Percentiles rank a stretch among this genome's conserved stretches.
Evolutionary conservation across 1,140 invertebrate genomes (phyloP).

Genomic region (Solen grandis): DNA sequence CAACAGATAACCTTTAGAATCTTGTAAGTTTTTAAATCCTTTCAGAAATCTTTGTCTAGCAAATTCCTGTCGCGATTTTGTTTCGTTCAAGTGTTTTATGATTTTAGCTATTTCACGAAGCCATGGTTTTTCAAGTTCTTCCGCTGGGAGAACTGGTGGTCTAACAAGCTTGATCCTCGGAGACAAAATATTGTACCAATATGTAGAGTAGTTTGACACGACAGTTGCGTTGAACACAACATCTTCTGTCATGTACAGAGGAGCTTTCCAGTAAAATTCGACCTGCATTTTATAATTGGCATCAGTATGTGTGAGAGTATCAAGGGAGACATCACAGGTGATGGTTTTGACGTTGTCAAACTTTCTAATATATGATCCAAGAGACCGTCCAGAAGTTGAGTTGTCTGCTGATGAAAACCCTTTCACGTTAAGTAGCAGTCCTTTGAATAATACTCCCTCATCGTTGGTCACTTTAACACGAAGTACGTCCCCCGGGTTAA

Average conservation of each 20-base stretch:
- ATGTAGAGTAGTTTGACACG: slow-evolving; percentile 24
- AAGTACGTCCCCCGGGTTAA: slow-evolving; percentile 6
- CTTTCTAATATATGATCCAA: slow-evolving; percentile 16
- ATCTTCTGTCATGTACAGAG: slow-evolving; percentile 14
- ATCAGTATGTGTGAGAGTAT: slow-evolving; percentile 31
- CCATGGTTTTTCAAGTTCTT: slow-evolving; percentile 43
- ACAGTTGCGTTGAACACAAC: slow-evolving; percentile 32
- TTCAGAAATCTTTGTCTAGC: slow-evolving; percentile 22
- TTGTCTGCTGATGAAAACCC: background rate
- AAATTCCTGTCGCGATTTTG: background rate
- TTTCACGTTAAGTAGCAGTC: slow-evolving; percentile 9
- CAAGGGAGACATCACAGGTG: slow-evolving; percentile 17
- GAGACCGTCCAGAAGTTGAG: background rate
- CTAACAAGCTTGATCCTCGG: background rate
- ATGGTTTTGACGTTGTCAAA: slow-evolving; percentile 14
- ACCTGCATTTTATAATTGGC: slow-evolving; percentile 26
- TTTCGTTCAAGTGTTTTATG: slow-evolving; percentile 8
- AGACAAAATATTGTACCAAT: slow-evolving; percentile 36
- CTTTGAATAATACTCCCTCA: slow-evolving; percentile 7
- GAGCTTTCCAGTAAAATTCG: slow-evolving; percentile 34
- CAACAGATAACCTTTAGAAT: slow-evolving; percentile 34
- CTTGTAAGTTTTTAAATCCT: slow-evolving; percentile 22
- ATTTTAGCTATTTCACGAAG: slow-evolving; percentile 32
- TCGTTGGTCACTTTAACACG: slow-evolving; percentile 9
- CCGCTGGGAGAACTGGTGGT: background rate